Conservation (phyloP, 2,888 invertebrate species). For the Eupelmus urozonus region DNA sequence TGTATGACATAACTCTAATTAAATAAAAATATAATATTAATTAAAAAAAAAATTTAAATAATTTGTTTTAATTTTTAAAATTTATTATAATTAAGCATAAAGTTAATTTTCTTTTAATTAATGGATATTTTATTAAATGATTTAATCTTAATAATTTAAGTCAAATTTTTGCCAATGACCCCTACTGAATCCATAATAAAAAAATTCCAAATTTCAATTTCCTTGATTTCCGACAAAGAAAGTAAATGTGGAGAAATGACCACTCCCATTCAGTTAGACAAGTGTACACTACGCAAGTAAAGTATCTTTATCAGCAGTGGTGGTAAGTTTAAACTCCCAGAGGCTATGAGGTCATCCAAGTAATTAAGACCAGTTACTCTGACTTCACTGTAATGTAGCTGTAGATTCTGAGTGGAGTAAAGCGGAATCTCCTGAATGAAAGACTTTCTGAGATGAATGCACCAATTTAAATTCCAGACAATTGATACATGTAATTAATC, state of each 20-base stretch:
- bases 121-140: background rate
- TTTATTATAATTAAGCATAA: background rate
- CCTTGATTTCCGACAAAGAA: slow-evolving; percentile 33
- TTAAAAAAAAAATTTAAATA: background rate
- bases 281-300: slow-evolving; percentile 61
- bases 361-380: slow-evolving; percentile 76
- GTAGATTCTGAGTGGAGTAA: slow-evolving; percentile 45
- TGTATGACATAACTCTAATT: no score
- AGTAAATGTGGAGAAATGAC: slow-evolving; percentile 57
- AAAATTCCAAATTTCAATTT: slow-evolving; percentile 37
- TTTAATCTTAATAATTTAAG: background rate
- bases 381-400: slow-evolving; percentile 65
- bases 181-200: slow-evolving; percentile 19
- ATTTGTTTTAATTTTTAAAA: background rate
- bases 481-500: slow-evolving; percentile 47
- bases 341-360: slow-evolving; percentile 75
- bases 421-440: slow-evolving; percentile 56
- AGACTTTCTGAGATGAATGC: slow-evolving; percentile 57
- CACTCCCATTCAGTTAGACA: slow-evolving; percentile 62
- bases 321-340: slow-evolving; percentile 72
- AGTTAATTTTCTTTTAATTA: background rate
- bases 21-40: no score
- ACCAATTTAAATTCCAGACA: slow-evolving; percentile 57
- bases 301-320: slow-evolving; percentile 67
- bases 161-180: background rate